Evolutionary conservation across 2,888 invertebrate species (phyloP), one percentile per base, ranked within the genome.

Genomic region (Molorchus minor): DNA sequence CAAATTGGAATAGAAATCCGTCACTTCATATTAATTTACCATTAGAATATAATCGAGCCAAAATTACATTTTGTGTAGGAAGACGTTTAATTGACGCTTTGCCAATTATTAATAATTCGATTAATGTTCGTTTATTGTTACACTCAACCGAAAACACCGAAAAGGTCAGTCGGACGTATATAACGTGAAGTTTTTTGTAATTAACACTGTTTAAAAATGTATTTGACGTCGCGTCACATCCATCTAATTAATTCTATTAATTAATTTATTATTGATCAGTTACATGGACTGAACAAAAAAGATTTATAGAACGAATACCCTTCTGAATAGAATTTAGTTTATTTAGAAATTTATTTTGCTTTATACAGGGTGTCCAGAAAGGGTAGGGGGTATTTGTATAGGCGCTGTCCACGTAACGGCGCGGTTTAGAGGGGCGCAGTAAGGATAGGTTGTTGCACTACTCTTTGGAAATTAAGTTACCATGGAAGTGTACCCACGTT

Each of bases 91-190:
- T 13, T 17, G 29, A 10, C 25, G 17, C 30, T 17, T 16, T 45
- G 45, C 7, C 21, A 45, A 45, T 45, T 45, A 13, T 45, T 45
- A 45, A n/a, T n/a, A n/a, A 30, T 45, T n/a, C 16, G 25, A 45
- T 45, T 45, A 30, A n/a, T 30, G 13, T 45, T 25, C 25, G 15
- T 45, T 25, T 16, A 1, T 15, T 29, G 1, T 29, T 17, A 8
- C 15, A 21, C 10, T 30, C 29, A 30, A 45, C 16, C 4, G 45
- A 16, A 17, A 45, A 45, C 2, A 29, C 16, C 30, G 16, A 45
- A 45, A 45, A 30, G 45, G 45, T 30, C 30, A 30, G 4, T 25
- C 25, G 25, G 8, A 25, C 8, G 25, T 25, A 8, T 8, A 25
- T n/a, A 19, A 19, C 25, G 8, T 25, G 8, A n/a, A n/a, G 8